Evolutionary conservation across 2,113 vertebrate genomes (phyloP).

Genomic region (Chionodraco myersi): DNA sequence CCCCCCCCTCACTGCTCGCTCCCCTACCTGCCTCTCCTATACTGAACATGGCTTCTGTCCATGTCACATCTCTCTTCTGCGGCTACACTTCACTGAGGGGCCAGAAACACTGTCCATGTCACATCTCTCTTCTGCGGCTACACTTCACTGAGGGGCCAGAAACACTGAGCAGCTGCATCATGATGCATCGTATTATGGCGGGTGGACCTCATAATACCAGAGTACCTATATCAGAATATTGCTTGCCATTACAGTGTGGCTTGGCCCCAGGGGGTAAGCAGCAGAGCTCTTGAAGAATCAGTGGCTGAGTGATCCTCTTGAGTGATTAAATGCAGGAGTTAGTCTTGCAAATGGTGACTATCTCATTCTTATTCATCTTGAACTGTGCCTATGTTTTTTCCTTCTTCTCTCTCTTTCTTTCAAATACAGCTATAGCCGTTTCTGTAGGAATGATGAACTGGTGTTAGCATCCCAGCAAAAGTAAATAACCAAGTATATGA

Average conservation of each 20-base stretch:
- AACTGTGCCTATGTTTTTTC: conserved; percentile 17
- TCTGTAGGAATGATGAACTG: conserved; percentile 63
- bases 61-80: conserved; percentile 51
- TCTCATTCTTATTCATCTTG: conserved; percentile 52
- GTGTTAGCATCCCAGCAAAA: conserved; percentile 55
- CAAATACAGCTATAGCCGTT: conserved; percentile 44
- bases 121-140: conserved; percentile 41
- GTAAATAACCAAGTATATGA: conserved; percentile 76
- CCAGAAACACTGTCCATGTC: conserved; percentile 36
- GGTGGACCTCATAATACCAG: conserved; percentile 56
- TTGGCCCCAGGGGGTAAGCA: conserved; percentile 38
- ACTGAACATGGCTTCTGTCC: conserved; percentile 26
- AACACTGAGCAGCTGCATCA: conserved; percentile 28
- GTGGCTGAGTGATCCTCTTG: conserved; percentile 19
- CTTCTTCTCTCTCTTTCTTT: conserved; percentile 15
- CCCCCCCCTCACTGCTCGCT: conserved; percentile 30
- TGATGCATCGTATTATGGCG: conserved; percentile 47
- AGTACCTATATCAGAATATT: conserved; percentile 61
- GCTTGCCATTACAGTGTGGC: conserved; percentile 29
- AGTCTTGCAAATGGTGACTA: conserved; percentile 46
- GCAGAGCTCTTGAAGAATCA: conserved; percentile 32
- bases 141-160: conserved; percentile 28
- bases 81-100: conserved; percentile 20
- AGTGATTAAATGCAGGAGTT: conserved; percentile 60
- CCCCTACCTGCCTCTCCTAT: conserved; percentile 51